Evolutionary conservation across 2,888 invertebrate species (phyloP).

Genomic region (Laspeyria flexula): DNA sequence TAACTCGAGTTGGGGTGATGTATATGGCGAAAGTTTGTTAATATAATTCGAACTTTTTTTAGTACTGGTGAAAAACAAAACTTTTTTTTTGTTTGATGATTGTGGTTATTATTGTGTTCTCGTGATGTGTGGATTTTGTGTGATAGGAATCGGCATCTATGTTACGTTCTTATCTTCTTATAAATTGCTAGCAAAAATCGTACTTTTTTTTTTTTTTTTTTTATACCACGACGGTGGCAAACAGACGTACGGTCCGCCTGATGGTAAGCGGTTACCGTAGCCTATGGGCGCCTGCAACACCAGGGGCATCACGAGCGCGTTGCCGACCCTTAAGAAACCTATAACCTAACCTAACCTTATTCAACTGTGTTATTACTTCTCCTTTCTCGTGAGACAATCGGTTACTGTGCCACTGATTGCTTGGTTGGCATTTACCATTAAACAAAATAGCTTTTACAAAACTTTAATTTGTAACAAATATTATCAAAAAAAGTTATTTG

Average conservation of each 20-base stretch:
- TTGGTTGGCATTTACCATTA: slow-evolving; percentile 18
- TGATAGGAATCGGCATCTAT: slow-evolving; percentile 41
- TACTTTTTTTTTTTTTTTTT: too few species aligned
- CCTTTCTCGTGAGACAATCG: slow-evolving; percentile 54
- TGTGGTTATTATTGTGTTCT: slow-evolving; percentile 63
- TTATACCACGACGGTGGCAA: too few species aligned
- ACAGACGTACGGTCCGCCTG: too few species aligned
- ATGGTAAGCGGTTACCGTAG: too few species aligned
- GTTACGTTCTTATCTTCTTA: slow-evolving; percentile 48
- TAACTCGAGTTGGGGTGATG: too few species aligned
- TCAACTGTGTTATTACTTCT: slow-evolving; percentile 58
- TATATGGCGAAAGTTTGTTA: too few species aligned
- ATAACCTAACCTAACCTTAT: too few species aligned
- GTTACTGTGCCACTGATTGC: slow-evolving; percentile 26
- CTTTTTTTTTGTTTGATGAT: slow-evolving; percentile 59
- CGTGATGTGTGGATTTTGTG: slow-evolving; percentile 50
- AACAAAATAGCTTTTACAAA: slow-evolving; percentile 1
- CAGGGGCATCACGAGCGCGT: too few species aligned
- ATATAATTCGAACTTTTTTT: slow-evolving; percentile 70
- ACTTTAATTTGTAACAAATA: slow-evolving; percentile 10
- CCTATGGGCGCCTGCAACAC: too few species aligned
- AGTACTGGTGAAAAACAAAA: slow-evolving; percentile 57
- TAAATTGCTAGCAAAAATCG: slow-evolving; percentile 61
- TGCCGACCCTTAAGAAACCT: too few species aligned
- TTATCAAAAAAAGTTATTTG: too few species aligned